A percentile compares a stretch with the other conserved stretches of the same genome.
phyloP scores from a whole-genome alignment of 2,888 invertebrate genomes.

The Axea sp. region DNA sequence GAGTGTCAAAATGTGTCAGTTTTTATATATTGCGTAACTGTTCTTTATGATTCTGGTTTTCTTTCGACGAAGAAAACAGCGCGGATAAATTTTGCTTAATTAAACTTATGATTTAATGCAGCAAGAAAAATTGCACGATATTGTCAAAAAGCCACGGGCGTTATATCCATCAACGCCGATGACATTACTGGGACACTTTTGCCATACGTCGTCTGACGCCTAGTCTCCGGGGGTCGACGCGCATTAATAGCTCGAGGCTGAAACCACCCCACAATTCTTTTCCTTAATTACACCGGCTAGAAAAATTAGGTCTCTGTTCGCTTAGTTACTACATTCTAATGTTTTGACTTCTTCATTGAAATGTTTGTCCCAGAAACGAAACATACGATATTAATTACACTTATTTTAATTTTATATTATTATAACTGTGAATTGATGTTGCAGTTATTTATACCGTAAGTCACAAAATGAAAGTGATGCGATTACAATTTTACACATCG shows the following conservation, averaged over 20 bases:
- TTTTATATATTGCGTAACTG: conserved; percentile 13
- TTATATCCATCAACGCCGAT: conserved; percentile 53
- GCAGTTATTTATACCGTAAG: no score
- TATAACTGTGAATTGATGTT: no score
- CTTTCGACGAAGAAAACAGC: background rate
- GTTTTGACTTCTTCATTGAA: conserved; percentile 5
- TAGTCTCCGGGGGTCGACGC: conserved; percentile 47
- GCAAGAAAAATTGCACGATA: conserved; percentile 31
- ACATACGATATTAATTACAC: background rate
- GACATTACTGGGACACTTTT: conserved; percentile 57
- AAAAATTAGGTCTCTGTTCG: conserved; percentile 52
- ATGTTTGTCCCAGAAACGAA: background rate
- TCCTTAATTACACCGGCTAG: conserved; percentile 39
- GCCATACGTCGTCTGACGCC: conserved; percentile 57
- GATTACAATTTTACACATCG: no score
- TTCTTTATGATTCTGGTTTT: background rate
- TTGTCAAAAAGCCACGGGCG: conserved; percentile 37
- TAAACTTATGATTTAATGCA: conserved; percentile 27
- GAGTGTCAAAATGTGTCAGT: conserved; percentile 51
- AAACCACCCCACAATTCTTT: conserved; percentile 53
- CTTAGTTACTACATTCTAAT: background rate
- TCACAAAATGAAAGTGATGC: no score
- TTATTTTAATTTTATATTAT: no score
- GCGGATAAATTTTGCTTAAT: conserved; percentile 23
- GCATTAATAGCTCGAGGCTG: conserved; percentile 58